phyloP scores from a whole-genome alignment of 2,113 vertebrate species.

The Mus musculus region DNA sequence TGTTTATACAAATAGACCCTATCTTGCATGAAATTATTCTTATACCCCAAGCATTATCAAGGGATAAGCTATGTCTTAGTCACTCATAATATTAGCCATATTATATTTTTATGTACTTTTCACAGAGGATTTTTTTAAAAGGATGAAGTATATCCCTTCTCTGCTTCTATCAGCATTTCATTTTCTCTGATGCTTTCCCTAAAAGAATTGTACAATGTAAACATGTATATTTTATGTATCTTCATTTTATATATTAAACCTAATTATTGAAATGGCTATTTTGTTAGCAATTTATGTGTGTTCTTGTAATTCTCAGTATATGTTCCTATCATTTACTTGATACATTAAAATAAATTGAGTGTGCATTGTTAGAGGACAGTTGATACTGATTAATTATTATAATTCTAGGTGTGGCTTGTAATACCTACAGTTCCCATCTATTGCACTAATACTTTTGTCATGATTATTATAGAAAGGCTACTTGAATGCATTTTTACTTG shows the following conservation, averaged over 20 bases:
- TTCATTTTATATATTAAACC: neutral
- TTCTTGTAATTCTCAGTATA: neutral
- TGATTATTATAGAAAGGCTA: neutral
- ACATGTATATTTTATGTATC: neutral
- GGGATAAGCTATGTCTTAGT: neutral
- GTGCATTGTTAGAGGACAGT: neutral
- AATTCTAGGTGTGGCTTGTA: neutral
- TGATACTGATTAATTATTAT: neutral
- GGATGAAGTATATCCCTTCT: neutral
- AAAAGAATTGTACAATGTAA: neutral
- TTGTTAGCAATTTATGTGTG: neutral
- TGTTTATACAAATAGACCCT: neutral
- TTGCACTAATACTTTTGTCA: neutral
- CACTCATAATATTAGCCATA: neutral
- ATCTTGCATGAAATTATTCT: neutral
- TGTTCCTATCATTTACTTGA: neutral
- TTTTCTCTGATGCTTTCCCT: neutral
- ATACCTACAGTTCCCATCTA: neutral
- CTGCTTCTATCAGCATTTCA: neutral
- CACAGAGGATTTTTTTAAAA: neutral
- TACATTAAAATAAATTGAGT: neutral
- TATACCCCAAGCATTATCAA: neutral
- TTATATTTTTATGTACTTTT: neutral
- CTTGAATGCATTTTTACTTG: constrained; percentile 2
- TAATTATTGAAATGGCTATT: neutral